A percentile compares a stretch with the other conserved stretches of the same genome.
Evolutionary conservation across 2,797 vertebrate genomes (phyloP).

Genomic region (Lepidocolaptes lacrymiger): DNA sequence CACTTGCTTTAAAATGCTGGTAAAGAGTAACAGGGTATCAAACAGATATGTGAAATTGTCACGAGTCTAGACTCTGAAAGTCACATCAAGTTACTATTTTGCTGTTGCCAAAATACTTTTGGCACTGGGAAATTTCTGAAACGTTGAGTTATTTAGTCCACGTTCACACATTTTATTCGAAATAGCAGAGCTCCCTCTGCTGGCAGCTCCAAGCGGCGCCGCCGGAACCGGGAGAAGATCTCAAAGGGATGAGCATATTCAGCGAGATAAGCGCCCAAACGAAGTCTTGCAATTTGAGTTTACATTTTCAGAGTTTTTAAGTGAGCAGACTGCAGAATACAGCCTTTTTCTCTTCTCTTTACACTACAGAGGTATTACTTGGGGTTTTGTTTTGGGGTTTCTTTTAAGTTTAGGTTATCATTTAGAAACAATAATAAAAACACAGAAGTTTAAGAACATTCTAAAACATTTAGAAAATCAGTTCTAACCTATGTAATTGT

Average conservation of each 20-base stretch:
- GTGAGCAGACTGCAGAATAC: not conserved
- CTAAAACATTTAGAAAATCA: not conserved
- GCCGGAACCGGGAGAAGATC: rapidly evolving
- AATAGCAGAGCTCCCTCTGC: constrained; percentile 24
- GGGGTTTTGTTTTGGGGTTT: not conserved
- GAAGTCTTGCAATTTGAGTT: not conserved
- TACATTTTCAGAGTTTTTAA: not conserved
- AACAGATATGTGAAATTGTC: not conserved
- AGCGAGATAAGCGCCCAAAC: not conserved
- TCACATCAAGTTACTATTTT: not conserved
- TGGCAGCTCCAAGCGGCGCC: rapidly evolving
- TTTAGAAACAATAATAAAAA: not conserved
- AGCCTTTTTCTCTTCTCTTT: not conserved
- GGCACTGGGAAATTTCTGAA: not conserved
- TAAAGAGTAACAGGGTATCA: not conserved
- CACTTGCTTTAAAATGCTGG: not conserved
- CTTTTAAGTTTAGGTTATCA: not conserved
- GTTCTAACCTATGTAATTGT: not conserved
- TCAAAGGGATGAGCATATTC: rapidly evolving
- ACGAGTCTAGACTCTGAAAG: not conserved
- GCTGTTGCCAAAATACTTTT: not conserved
- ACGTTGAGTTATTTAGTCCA: not conserved
- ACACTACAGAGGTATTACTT: not conserved
- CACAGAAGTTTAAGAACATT: not conserved
- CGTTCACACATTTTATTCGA: rapidly evolving